Evolutionary conservation across 1,140 invertebrate genomes (phyloP).

Genomic region (Gonatopus flavifemur): DNA sequence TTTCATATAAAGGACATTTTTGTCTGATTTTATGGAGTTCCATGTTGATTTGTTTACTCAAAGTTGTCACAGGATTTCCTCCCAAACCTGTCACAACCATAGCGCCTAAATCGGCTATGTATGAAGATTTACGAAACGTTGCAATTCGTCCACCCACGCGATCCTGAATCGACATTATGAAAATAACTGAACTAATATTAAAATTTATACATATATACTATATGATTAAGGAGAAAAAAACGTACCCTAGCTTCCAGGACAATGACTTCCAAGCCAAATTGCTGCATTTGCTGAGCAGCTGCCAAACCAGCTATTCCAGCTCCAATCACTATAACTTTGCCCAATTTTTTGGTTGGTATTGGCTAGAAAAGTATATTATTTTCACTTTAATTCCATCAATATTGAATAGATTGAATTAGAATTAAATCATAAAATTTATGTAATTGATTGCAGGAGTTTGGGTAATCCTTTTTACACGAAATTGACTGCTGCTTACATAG

Average conservation of each 20-base stretch:
- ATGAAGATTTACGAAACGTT: conserved; percentile 92
- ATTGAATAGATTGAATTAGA: neutral
- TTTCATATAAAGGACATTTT: conserved; percentile 95
- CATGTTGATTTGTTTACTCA: conserved; percentile 97
- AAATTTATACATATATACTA: neutral
- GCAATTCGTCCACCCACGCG: conserved; percentile 95
- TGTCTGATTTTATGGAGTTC: conserved; percentile 94
- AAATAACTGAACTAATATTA: neutral
- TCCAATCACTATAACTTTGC: conserved; percentile 93
- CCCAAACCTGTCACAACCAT: conserved; percentile 88
- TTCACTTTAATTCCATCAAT: conserved; percentile 2
- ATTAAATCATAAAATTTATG: neutral
- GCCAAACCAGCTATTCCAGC: conserved; percentile 93
- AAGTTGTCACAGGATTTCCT: conserved; percentile 94
- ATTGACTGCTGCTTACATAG: too few relatives aligned
- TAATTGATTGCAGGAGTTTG: too few relatives aligned
- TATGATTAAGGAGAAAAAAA: conserved; percentile 11
- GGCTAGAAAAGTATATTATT: conserved; percentile 49
- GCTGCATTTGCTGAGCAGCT: conserved; percentile 90
- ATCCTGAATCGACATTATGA: conserved; percentile 62
- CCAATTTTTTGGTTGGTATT: conserved; percentile 75
- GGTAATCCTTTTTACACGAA: too few relatives aligned
- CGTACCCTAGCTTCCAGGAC: conserved; percentile 87
- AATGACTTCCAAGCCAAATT: conserved; percentile 95
- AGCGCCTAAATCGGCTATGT: conserved; percentile 92